These are phyloP conservation scores for Carapus acus DNA, from an alignment of 2,797 vertebrate genomes.

Conservation along the genomic window DNA sequence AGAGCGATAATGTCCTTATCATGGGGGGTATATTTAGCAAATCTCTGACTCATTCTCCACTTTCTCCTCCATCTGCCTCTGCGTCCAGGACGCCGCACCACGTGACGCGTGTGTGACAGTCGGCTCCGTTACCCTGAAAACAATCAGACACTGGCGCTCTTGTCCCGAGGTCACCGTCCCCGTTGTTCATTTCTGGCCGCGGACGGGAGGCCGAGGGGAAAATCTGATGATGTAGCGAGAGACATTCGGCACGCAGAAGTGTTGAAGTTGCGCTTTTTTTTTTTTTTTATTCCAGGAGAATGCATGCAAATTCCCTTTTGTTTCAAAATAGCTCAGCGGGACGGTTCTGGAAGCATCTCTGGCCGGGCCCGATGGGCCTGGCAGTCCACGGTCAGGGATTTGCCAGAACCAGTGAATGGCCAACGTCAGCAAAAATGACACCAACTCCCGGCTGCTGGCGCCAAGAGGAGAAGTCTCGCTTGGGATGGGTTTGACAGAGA, in stretches of 20 bases:
- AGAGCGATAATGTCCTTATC: constrained; percentile 54
- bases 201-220: constrained; percentile 32
- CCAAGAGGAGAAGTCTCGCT: no score
- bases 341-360: constrained; percentile 55
- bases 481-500: no score
- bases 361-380: constrained; percentile 45
- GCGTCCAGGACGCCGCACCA: constrained; percentile 45
- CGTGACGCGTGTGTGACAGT: constrained; percentile 41
- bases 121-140: constrained; percentile 35
- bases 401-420: constrained; percentile 52
- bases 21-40: constrained; percentile 50
- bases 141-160: constrained; percentile 31
- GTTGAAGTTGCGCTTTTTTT: constrained; percentile 59
- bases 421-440: constrained; percentile 47
- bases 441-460: no score
- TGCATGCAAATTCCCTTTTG: constrained; percentile 55
- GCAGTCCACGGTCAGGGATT: constrained; percentile 54
- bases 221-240: constrained; percentile 68
- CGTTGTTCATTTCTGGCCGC: constrained; percentile 8
- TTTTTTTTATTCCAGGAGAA: no score
- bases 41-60: constrained; percentile 41
- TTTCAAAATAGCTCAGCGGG: constrained; percentile 34
- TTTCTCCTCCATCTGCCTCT: constrained; percentile 30
- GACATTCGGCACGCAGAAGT: constrained; percentile 59
- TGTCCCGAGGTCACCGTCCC: no score